Base-by-base conservation (phyloP, 2,888 invertebrate genomes). In the Eristalis tenax region DNA sequence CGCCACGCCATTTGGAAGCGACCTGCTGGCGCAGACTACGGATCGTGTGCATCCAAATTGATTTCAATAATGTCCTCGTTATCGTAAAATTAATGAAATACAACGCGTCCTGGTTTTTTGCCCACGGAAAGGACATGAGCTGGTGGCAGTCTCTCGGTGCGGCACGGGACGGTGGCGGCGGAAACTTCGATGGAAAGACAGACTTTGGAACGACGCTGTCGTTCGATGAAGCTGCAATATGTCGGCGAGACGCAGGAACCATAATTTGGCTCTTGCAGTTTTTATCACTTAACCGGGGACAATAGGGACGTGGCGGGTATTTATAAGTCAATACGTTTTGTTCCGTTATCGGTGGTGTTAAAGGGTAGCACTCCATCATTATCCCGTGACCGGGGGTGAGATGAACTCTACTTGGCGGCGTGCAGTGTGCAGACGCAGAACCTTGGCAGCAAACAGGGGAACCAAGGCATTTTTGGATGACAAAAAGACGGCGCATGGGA, bases 51-150 rank as follows among this genome's bases (percentile, higher is more conserved):
- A 83, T 35, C 66, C 56, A 83, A 86, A 86, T 86, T 86, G 86
- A 86, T 86, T 86, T 83, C 70, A 83, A 86, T 86, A 86, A 86
- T 83, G 83, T 86, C 70, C 82, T 86, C 86, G 85, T 86, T 86
- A 86, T 86, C 86, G 83, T 78, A 75, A 86, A 86, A 86, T 86
- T 86, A 83, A 86, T 83, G 83, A 86, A 87, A 74, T 71, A 50
- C 86, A 77, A 83, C 66, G 74, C 86, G 77, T 83, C 83, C 69
- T 74, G 78, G 35, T 70, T 79, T 35, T 57, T 79, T 28, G 15
- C 38, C 40, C 56, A 26, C 59, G 1, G 59, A 59, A 3, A 22
- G 11, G 57, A 11, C 5, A n/a, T n/a, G 3, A 57, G 4, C 59
- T 26, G 26, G 3, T 8, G 26, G 59, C 73, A 61, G 26, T n/a